Base-by-base conservation (phyloP, 2,888 invertebrate genomes). In the Caenorhabditis virilis region DNA sequence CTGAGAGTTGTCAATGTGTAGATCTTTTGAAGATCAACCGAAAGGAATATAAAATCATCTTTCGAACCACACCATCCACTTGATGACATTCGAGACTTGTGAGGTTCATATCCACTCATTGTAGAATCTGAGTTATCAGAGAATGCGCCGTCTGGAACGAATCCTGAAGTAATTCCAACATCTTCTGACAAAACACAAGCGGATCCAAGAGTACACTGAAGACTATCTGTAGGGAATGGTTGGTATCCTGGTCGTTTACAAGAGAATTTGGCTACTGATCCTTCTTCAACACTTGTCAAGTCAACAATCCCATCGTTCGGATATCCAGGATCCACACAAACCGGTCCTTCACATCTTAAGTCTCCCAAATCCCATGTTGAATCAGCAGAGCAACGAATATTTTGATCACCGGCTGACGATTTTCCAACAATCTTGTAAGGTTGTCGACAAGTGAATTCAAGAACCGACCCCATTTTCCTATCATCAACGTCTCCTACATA, bases 311-410 rank as follows among this genome's bases (percentile, higher is more conserved):
- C 95, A 85, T 95, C 95, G 62, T 91, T 90, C 0, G 95, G 95
- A 79, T 92, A 88, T 1, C 94, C 93, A 0, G 95, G 95, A 85
- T 95, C 95, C 84, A 92, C 91, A 84, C 95, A 95, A 1, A 95
- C 94, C 2, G 95, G 95, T 20, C 95, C 80, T 87, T 95, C 94
- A 82, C 97, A 97, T 52, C 92, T 87, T 48, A 97, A 87, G 83
- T 93, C 93, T 26, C 95, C 95, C 84, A 95, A 94, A 86, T 95
- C 95, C 97, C 97, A 97, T 64, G 91, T 90, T 2, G 93, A 92
- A 81, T 93, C 93, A 0, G 90, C 90, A 86, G 91, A 90, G 84
- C 95, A 95, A 11, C 78, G 88, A 0, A 97, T 95, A 13, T 91
- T 91, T 83, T 92, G 92, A 80, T 95, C 93, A 75, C 93, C 91